Conservation (phyloP, 2,113 vertebrate species). For the Acrocephalus kingi region DNA sequence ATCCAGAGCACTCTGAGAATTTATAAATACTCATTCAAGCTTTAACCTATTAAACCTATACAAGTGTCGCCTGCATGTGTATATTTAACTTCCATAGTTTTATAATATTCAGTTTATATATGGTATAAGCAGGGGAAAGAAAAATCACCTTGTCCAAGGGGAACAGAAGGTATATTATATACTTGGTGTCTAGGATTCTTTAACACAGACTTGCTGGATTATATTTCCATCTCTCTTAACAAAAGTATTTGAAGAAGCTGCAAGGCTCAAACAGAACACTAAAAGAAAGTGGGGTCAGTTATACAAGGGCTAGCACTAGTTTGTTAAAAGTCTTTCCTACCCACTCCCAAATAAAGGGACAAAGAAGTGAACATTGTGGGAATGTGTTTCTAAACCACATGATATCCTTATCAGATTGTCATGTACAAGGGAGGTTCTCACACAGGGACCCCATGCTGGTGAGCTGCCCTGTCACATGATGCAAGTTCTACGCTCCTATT, state of each 20-base stretch:
- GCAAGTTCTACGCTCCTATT: constrained; percentile 28
- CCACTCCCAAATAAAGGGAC: constrained; percentile 49
- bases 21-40: constrained; percentile 51
- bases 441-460: constrained; percentile 61
- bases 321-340: neutral
- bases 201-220: constrained; percentile 44
- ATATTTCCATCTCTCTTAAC: constrained; percentile 40
- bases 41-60: constrained; percentile 52
- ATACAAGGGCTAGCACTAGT: neutral
- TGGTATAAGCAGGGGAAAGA: constrained; percentile 32
- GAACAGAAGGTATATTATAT: constrained; percentile 48
- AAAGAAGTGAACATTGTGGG: constrained; percentile 60
- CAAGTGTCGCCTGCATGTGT: neutral
- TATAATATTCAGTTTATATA: constrained; percentile 42
- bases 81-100: constrained; percentile 39
- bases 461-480: constrained; percentile 55
- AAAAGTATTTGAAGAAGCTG: constrained; percentile 44
- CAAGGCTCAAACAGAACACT: constrained; percentile 4
- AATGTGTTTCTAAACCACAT: constrained; percentile 65
- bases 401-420: constrained; percentile 70
- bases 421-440: constrained; percentile 65
- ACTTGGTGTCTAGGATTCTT: constrained; percentile 32
- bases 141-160: constrained; percentile 49
- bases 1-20: constrained; percentile 39
- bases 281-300: constrained; percentile 26